A percentile compares a stretch with the other conserved stretches of the same genome.
phyloP scores from a whole-genome alignment of 1,140 invertebrate species.

The Aricia agestis region DNA sequence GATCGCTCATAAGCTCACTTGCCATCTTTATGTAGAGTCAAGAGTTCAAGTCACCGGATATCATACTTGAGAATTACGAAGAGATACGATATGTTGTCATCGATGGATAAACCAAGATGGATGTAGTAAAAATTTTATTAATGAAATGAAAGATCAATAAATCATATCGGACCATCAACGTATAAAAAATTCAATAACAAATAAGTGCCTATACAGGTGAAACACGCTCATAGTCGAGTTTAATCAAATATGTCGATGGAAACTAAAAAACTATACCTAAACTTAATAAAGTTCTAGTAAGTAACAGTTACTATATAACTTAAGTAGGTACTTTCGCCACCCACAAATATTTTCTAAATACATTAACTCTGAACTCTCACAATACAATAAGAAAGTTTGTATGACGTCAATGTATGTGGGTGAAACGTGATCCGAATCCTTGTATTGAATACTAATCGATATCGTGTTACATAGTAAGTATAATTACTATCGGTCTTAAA shows the following conservation, averaged over 20 bases:
- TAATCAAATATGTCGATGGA: no score
- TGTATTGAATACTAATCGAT: neutral
- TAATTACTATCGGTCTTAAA: neutral
- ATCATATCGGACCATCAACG: no score
- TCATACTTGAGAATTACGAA: neutral
- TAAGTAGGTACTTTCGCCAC: neutral
- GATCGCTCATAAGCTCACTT: no score
- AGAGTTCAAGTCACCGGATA: neutral
- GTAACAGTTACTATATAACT: neutral
- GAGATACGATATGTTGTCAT: neutral
- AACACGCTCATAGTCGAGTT: no score
- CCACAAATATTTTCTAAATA: neutral
- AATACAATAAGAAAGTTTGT: neutral
- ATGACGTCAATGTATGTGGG: neutral
- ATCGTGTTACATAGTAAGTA: neutral
- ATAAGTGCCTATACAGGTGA: no score
- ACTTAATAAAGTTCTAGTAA: neutral
- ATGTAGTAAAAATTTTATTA: neutral
- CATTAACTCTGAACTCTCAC: neutral
- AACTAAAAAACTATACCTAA: no score
- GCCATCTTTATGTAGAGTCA: neutral
- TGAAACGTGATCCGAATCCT: neutral
- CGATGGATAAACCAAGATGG: neutral
- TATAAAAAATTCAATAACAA: no score
- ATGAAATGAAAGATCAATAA: no score